phyloP scores from a whole-genome alignment of 2,113 vertebrate species.

The Kryptolebias marmoratus region DNA sequence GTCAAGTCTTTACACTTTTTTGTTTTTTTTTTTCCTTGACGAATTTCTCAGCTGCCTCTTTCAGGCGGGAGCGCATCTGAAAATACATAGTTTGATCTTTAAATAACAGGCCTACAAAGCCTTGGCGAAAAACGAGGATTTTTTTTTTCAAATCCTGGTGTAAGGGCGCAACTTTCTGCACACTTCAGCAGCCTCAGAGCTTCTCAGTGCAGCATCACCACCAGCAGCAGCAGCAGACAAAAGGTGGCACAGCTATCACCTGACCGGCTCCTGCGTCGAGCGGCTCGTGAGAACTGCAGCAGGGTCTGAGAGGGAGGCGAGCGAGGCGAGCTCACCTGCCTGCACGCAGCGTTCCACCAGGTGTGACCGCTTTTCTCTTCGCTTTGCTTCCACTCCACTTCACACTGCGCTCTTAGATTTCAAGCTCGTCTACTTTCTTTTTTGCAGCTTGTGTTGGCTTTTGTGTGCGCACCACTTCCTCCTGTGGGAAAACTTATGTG shows the following conservation, averaged over 20 bases:
- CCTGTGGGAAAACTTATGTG: conserved; percentile 36
- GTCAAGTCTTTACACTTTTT: conserved; percentile 1
- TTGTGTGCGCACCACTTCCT: conserved; percentile 73
- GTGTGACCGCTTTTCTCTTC: conserved; percentile 75
- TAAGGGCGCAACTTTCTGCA: conserved; percentile 1
- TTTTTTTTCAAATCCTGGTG: background rate
- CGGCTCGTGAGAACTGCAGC: conserved; percentile 64
- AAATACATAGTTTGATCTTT: background rate
- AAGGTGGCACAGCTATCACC: conserved; percentile 59
- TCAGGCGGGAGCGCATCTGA: background rate
- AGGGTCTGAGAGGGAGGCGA: conserved; percentile 54
- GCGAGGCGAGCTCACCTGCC: conserved; percentile 29
- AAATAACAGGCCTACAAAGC: background rate
- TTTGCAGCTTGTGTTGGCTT: conserved; percentile 53
- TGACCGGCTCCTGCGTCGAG: conserved; percentile 51
- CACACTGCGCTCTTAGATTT: conserved; percentile 78
- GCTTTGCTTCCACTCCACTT: conserved; percentile 73
- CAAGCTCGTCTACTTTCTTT: conserved; percentile 69
- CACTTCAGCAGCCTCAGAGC: background rate
- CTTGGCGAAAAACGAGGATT: background rate
- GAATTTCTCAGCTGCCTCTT: background rate
- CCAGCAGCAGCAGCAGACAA: conserved; percentile 48
- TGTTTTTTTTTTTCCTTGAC: background rate
- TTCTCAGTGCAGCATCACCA: too few species aligned
- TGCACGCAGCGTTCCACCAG: conserved; percentile 68